phyloP scores from a whole-genome alignment of 1,140 invertebrate species.

The Macrocentrus cingulum region DNA sequence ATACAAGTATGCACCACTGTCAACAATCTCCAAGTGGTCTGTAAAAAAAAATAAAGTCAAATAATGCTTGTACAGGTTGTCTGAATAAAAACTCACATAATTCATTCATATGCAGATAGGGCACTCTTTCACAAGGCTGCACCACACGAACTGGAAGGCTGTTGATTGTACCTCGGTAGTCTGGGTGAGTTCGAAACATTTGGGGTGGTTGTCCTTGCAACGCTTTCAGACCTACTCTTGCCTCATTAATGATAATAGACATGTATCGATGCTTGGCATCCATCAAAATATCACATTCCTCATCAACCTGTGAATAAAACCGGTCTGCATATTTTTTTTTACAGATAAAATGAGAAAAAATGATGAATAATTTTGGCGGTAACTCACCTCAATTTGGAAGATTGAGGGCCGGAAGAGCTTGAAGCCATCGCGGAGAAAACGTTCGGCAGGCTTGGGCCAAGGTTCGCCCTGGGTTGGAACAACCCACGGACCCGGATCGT shows the following conservation, averaged over 20 bases:
- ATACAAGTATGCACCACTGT: slow-evolving; percentile 39
- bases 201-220: slow-evolving; percentile 29
- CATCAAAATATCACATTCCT: slow-evolving; percentile 62
- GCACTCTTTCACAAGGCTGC: slow-evolving; percentile 60
- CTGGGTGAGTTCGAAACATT: slow-evolving; percentile 33
- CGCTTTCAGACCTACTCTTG: slow-evolving; percentile 39
- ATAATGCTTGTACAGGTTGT: slow-evolving; percentile 38
- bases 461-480: slow-evolving; percentile 50
- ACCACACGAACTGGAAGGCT: slow-evolving; percentile 60
- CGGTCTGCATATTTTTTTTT: too few relatives aligned
- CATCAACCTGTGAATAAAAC: slow-evolving; percentile 36
- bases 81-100: slow-evolving; percentile 63
- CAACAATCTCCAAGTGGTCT: slow-evolving; percentile 49
- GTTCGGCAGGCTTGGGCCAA: slow-evolving; percentile 45
- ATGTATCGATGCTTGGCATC: slow-evolving; percentile 62
- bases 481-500: slow-evolving; percentile 44
- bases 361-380: neutral
- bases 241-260: slow-evolving; percentile 50
- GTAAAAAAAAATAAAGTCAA: slow-evolving; percentile 25
- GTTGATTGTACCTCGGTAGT: slow-evolving; percentile 50
- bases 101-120: slow-evolving; percentile 71
- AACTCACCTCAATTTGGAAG: slow-evolving; percentile 40
- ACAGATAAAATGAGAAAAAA: too few relatives aligned
- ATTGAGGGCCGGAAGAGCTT: slow-evolving; percentile 32
- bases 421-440: slow-evolving; percentile 26